Evolutionary conservation across 2,888 invertebrate species (phyloP), one percentile per base, ranked within the genome.

Genomic region (Tromatobia lineatoria): DNA sequence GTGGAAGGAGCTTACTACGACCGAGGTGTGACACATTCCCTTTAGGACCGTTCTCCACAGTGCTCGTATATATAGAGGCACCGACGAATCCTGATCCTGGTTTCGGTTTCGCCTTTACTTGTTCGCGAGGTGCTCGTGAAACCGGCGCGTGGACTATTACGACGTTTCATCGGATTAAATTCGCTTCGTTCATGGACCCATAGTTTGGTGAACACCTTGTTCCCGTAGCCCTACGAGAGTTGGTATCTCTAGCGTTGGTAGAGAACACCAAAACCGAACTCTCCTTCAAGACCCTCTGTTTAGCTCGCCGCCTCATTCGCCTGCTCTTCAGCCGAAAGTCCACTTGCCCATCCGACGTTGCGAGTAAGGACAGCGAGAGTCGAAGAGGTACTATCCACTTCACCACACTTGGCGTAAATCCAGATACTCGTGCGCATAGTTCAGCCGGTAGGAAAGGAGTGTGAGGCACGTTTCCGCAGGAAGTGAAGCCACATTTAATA

Each of bases 361-460:
- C 67, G 76, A 13, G 77, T 80, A 50, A 75, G 85, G 83, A 82
- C 82, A 87, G 77, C 78, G 70, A 87, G 75, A 67, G 15, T 38
- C 25, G 10, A 15, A n/a, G 1, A 29, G n/a, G 18, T 29, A 29
- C 52, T 10, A 38, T 38, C 20, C 45, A 52, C 23, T 42, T 20
- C 34, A 47, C 57, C 57, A 71, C 78, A 91, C 89, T 91, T 89
- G 90, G 88, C 87, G 87, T 85, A 86, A 89, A 90, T 91, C 89
- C 87, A 86, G 84, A 86, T 82, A 85, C 87, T 88, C 86, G 87
- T 54, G 45, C 67, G 64, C 47, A 79, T 57, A 54, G 23, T 45
- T 64, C 10, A 11, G 25, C 34, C 34, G 50, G 25, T 34, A 50
- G 47, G 25, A 50, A 29, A 25, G 8, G 54, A 66, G 54, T 38